Conservation (phyloP, 2,113 vertebrate species). For the Laterallus jamaicensis region DNA sequence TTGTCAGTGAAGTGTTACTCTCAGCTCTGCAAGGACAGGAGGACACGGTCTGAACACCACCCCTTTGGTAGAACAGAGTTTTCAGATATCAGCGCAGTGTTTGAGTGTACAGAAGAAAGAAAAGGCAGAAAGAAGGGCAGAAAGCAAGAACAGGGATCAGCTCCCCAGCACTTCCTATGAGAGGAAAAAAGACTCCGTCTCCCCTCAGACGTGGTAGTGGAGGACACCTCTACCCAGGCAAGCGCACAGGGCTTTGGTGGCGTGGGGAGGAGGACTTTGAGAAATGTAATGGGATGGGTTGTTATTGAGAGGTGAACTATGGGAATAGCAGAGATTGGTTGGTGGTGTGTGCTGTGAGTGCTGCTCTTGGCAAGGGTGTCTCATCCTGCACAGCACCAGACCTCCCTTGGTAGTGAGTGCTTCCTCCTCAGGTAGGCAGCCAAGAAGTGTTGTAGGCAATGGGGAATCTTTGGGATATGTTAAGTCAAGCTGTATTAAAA, state of each 20-base stretch:
- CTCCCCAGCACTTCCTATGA: fast-evolving
- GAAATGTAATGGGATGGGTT: neutral
- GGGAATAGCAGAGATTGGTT: neutral
- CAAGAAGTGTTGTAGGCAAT: neutral
- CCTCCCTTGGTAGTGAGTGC: neutral
- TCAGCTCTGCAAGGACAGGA: neutral
- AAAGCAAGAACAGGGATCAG: neutral
- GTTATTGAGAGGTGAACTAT: fast-evolving
- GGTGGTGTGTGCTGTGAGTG: neutral
- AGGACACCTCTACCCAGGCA: fast-evolving
- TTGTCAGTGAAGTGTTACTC: neutral
- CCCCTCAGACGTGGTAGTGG: neutral
- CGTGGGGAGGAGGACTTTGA: too few species aligned
- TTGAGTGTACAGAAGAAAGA: neutral
- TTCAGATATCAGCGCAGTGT: fast-evolving
- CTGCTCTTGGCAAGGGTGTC: neutral
- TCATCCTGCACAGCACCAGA: fast-evolving
- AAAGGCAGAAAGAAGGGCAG: neutral
- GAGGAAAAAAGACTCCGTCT: neutral
- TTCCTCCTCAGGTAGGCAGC: too few species aligned
- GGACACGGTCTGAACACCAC: fast-evolving
- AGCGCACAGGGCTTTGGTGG: neutral
- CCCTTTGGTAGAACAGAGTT: neutral
- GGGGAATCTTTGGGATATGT: neutral
- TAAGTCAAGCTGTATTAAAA: neutral